Evolutionary conservation across 2,113 vertebrate genomes (phyloP).

Genomic region (Phocoena phocoena): DNA sequence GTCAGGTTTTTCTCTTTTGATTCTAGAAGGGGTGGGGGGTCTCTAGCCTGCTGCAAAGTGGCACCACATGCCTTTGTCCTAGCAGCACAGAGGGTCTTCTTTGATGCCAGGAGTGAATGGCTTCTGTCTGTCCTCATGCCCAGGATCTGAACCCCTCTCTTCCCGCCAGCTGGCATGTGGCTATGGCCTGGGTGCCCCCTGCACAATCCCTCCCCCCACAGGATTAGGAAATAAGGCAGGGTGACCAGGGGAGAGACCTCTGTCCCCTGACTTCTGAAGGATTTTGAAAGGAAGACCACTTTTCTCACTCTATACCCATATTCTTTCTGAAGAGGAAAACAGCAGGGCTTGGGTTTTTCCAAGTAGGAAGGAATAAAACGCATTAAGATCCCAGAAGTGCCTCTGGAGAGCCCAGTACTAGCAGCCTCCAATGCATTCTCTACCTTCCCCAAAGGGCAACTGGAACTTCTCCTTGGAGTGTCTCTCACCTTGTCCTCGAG

Average conservation of each 20-base stretch:
- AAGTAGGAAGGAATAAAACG: background rate
- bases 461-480: background rate
- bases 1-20: background rate
- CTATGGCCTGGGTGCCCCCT: background rate
- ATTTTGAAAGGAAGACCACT: background rate
- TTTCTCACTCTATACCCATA: background rate
- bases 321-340: background rate
- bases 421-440: background rate
- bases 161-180: no score
- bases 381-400: background rate
- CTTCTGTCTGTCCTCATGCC: background rate
- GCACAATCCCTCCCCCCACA: background rate
- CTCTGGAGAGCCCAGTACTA: background rate
- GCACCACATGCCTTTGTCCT: no score
- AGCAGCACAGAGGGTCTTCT: background rate
- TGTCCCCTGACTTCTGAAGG: background rate
- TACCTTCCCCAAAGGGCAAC: background rate
- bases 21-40: background rate
- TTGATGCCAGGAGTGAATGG: background rate
- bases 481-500: slow-evolving; percentile 15
- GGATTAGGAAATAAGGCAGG: background rate
- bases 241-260: background rate
- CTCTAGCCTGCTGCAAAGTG: background rate
- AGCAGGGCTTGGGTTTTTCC: background rate
- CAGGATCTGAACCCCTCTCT: background rate